Evolutionary conservation across 2,797 vertebrate genomes (phyloP).

Genomic region (Loris lydekkerianus): DNA sequence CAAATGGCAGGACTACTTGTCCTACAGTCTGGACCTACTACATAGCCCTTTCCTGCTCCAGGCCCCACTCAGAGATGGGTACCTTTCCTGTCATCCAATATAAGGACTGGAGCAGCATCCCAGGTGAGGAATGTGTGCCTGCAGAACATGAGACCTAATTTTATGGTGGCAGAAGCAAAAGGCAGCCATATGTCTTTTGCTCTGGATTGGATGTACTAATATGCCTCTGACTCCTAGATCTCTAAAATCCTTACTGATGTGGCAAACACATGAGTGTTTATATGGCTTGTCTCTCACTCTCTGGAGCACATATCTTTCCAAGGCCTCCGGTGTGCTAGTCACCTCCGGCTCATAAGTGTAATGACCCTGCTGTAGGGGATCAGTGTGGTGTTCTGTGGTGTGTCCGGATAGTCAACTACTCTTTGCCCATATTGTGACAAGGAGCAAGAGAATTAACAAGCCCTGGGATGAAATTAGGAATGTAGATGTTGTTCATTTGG

Average conservation of each 20-base stretch:
- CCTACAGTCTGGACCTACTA: background rate
- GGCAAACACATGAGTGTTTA: background rate
- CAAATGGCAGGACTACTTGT: background rate
- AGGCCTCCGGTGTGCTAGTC: background rate
- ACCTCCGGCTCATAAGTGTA: background rate
- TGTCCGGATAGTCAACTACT: background rate
- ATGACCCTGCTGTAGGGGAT: background rate
- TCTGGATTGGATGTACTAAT: background rate
- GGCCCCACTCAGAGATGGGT: background rate
- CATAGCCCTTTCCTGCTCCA: background rate
- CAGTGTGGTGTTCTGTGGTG: background rate
- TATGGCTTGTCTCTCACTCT: background rate
- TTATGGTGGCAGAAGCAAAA: background rate
- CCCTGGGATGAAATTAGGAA: background rate
- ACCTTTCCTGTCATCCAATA: background rate
- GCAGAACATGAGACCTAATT: background rate
- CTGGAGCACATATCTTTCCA: background rate
- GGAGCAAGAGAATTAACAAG: background rate
- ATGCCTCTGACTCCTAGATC: background rate
- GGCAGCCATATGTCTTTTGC: background rate
- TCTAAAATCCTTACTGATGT: background rate
- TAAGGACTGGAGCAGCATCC: background rate
- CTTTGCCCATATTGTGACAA: constrained; percentile 38
- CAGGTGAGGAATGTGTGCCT: background rate
- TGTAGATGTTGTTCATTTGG: background rate